Evolutionary conservation across 2,888 invertebrate genomes (phyloP).

Genomic region (Nasonia oneida): DNA sequence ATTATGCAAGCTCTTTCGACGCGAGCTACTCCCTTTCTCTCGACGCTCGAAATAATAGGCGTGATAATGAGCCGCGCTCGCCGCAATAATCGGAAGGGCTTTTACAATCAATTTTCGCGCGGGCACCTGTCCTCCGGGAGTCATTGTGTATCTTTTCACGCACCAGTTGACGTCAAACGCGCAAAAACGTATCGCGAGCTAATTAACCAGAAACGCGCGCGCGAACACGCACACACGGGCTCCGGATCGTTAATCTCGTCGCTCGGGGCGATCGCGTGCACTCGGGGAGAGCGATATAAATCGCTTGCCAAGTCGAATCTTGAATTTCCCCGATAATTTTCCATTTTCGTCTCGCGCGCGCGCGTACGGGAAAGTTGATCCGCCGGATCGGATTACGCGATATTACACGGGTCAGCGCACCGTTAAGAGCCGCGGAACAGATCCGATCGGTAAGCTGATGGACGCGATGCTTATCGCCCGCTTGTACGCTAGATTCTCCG

Average conservation of each 20-base stretch:
- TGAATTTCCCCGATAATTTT: constrained; percentile 33
- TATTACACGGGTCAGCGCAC: constrained; percentile 3
- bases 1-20: neutral
- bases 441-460: neutral
- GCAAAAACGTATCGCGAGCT: neutral
- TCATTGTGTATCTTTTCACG: neutral
- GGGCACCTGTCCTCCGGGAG: neutral
- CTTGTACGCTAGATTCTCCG: neutral
- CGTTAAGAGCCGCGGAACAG: constrained; percentile 4
- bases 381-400: neutral
- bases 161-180: neutral
- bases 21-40: neutral
- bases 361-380: neutral
- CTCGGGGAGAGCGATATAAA: neutral
- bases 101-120: constrained; percentile 6
- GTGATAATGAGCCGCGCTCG: neutral
- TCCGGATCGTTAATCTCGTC: no score
- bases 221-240: no score
- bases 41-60: neutral
- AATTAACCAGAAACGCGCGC: neutral
- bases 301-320: neutral
- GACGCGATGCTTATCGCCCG: neutral
- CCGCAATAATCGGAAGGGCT: neutral
- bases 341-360: neutral
- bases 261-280: no score